Evolutionary conservation across 2,113 vertebrate genomes (phyloP).

Genomic region (Brienomyrus brachyistius): DNA sequence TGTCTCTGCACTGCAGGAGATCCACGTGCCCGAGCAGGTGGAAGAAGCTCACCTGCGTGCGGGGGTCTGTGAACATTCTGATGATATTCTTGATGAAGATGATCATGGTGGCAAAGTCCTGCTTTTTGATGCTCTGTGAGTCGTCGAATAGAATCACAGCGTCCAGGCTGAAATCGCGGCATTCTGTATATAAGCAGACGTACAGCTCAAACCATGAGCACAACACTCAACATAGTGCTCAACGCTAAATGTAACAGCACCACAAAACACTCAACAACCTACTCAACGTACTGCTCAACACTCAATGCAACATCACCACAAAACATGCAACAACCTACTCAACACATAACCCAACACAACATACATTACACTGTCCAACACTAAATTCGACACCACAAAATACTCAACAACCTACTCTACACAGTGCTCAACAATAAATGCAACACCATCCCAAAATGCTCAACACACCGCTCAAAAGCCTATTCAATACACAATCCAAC

Average conservation of each 20-base stretch:
- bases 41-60: constrained; percentile 44
- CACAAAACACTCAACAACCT: not conserved
- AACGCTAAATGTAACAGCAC: not conserved
- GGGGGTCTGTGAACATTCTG: constrained; percentile 37
- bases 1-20: not conserved
- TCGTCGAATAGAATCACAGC: constrained; percentile 61
- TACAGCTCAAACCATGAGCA: not conserved
- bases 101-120: constrained; percentile 55
- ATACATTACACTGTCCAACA: not conserved
- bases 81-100: constrained; percentile 53
- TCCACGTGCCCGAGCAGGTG: not conserved
- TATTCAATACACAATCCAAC: too few relatives aligned
- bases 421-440: too few relatives aligned
- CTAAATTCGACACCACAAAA: not conserved
- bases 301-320: not conserved
- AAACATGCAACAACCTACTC: not conserved
- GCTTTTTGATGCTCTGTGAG: constrained; percentile 36
- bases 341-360: not conserved
- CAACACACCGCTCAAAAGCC: not conserved
- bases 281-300: too few relatives aligned
- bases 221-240: not conserved
- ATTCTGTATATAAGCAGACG: constrained; percentile 40
- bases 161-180: constrained; percentile 48
- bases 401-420: not conserved
- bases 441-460: not conserved